A percentile compares a stretch with the other conserved stretches of the same genome.
These are phyloP conservation scores for Diachasmimorpha longicaudata DNA, from an alignment of 1,140 invertebrate species.

Conservation along the genomic window DNA sequence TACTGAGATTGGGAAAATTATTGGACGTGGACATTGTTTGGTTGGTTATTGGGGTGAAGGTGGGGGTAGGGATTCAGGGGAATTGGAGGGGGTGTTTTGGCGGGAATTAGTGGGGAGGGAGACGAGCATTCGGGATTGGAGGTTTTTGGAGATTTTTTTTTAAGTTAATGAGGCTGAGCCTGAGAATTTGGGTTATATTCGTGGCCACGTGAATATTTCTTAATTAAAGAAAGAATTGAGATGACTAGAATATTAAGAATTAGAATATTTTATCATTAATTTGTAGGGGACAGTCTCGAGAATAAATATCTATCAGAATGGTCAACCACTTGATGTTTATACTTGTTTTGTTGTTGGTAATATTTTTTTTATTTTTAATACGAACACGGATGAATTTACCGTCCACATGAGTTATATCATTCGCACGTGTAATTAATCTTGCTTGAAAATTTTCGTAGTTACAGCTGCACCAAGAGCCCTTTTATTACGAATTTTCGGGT, in stretches of 20 bases:
- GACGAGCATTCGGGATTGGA: too few relatives aligned
- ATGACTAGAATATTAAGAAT: too few relatives aligned
- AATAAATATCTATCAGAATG: background rate
- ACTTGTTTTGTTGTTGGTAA: background rate
- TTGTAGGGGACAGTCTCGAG: too few relatives aligned
- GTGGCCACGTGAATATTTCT: too few relatives aligned
- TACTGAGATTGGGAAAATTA: background rate
- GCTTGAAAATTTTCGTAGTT: conserved; percentile 25
- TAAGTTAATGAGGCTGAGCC: too few relatives aligned
- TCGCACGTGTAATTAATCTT: conserved; percentile 21
- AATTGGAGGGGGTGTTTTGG: background rate
- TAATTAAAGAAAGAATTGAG: too few relatives aligned
- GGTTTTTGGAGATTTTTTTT: too few relatives aligned
- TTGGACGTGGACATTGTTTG: background rate
- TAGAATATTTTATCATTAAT: too few relatives aligned
- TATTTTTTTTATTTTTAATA: background rate
- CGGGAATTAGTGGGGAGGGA: too few relatives aligned
- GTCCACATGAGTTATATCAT: conserved; percentile 6
- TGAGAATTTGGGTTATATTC: too few relatives aligned
- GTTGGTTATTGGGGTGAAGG: background rate
- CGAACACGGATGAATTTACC: background rate
- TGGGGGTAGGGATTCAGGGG: background rate
- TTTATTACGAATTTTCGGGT: conserved; percentile 8
- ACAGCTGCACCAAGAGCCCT: conserved; percentile 4
- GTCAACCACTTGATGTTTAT: background rate